Percentiles rank a stretch among this genome's conserved stretches.
phyloP scores from a whole-genome alignment of 2,888 invertebrate species.

The Zhengitettix transpicula region DNA sequence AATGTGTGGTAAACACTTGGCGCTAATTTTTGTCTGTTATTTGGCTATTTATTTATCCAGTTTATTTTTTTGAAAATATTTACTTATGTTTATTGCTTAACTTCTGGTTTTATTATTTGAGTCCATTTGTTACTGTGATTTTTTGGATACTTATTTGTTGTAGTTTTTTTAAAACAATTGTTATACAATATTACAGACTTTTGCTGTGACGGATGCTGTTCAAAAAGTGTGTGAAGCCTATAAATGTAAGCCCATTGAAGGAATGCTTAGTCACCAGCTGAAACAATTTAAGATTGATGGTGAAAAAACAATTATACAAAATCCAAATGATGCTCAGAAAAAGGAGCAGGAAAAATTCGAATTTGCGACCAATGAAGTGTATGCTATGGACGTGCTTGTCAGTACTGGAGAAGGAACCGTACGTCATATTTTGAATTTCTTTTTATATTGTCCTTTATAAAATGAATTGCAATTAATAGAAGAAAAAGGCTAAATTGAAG shows the following conservation, averaged over 20 bases:
- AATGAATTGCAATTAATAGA: too few relatives aligned
- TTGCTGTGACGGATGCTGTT: conserved; percentile 77
- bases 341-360: conserved; percentile 95
- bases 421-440: conserved; percentile 22
- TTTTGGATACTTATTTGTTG: too few relatives aligned
- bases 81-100: too few relatives aligned
- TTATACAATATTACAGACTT: conserved; percentile 42
- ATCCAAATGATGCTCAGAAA: conserved; percentile 90
- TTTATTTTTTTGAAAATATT: too few relatives aligned
- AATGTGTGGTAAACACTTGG: too few relatives aligned
- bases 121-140: neutral
- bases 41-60: neutral
- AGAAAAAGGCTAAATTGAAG: too few relatives aligned
- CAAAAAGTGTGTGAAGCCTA: conserved; percentile 84
- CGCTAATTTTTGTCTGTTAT: too few relatives aligned
- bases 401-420: conserved; percentile 89
- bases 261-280: conserved; percentile 86
- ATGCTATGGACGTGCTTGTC: conserved; percentile 94
- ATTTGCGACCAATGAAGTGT: conserved; percentile 92
- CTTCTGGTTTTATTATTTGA: too few relatives aligned
- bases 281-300: conserved; percentile 95
- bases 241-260: conserved; percentile 96
- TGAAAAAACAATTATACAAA: conserved; percentile 92
- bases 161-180: neutral
- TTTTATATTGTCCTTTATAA: neutral